Conservation (phyloP, 2,888 invertebrate species). For the Yponomeuta cagnagella region DNA sequence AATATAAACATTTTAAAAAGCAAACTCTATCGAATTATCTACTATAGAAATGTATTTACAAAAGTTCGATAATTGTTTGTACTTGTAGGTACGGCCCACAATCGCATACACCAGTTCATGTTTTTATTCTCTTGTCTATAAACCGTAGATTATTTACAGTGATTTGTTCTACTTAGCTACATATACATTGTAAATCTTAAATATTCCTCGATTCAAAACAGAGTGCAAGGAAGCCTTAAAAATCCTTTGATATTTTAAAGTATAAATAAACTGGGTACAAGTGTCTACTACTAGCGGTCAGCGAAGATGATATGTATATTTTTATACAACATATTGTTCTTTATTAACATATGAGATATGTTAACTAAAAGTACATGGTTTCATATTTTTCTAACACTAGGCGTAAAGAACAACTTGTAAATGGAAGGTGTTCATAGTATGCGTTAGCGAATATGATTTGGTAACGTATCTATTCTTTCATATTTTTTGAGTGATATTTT, state of each 20-base stretch:
- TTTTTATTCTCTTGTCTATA: constrained; percentile 60
- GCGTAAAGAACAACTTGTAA: constrained; percentile 59
- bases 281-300: constrained; percentile 58
- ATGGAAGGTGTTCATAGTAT: constrained; percentile 40
- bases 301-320: constrained; percentile 61
- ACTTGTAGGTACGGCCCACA: no score
- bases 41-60: constrained; percentile 33
- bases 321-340: constrained; percentile 74
- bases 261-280: constrained; percentile 62
- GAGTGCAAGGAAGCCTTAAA: constrained; percentile 71
- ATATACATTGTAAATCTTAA: constrained; percentile 24
- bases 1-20: not conserved
- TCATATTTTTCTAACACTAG: constrained; percentile 74
- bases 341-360: constrained; percentile 75
- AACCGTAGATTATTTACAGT: constrained; percentile 55
- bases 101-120: constrained; percentile 72
- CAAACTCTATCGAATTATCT: not conserved
- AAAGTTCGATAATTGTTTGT: constrained; percentile 34
- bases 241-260: constrained; percentile 72
- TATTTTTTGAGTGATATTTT: constrained; percentile 6
- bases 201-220: constrained; percentile 45
- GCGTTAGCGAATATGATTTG: constrained; percentile 61
- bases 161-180: constrained; percentile 52
- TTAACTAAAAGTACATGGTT: constrained; percentile 73
- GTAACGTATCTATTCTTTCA: constrained; percentile 46